phyloP scores from a whole-genome alignment of 2,888 invertebrate species.

The Drosophila anomelani region DNA sequence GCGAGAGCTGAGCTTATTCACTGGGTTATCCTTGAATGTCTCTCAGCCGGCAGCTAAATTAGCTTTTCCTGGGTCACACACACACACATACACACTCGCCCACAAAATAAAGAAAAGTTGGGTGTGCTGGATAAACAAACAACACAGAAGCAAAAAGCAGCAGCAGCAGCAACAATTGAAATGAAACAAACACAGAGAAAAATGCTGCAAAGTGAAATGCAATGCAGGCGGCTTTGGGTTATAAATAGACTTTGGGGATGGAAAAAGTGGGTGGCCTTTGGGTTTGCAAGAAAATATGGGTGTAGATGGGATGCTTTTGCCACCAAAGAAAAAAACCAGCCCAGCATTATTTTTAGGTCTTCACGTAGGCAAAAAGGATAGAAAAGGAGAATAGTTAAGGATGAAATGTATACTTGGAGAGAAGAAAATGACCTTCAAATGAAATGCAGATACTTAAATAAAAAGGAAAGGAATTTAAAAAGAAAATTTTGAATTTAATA shows the following conservation, averaged over 20 bases:
- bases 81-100: conserved; percentile 1
- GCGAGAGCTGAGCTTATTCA: conserved; percentile 22
- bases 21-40: conserved; percentile 52
- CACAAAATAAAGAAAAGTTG: conserved; percentile 16
- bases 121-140: conserved; percentile 29
- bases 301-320: conserved; percentile 7
- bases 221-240: conserved; percentile 25
- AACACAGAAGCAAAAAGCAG: conserved; percentile 33
- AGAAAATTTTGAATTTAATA: not conserved
- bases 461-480: not conserved
- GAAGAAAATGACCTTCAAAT: conserved; percentile 13
- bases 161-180: conserved; percentile 58
- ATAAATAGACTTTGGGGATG: conserved; percentile 41
- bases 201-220: conserved; percentile 47
- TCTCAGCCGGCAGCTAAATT: conserved; percentile 60
- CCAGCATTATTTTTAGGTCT: conserved; percentile 22
- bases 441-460: not conserved
- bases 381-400: not conserved
- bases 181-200: conserved; percentile 57
- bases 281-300: conserved; percentile 3
- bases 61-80: conserved; percentile 54
- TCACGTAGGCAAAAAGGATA: not conserved
- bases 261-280: conserved; percentile 1
- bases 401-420: not conserved
- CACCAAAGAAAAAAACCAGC: conserved; percentile 2